phyloP scores from a whole-genome alignment of 2,113 vertebrate genomes.

The Dicrurus megarhynchus region DNA sequence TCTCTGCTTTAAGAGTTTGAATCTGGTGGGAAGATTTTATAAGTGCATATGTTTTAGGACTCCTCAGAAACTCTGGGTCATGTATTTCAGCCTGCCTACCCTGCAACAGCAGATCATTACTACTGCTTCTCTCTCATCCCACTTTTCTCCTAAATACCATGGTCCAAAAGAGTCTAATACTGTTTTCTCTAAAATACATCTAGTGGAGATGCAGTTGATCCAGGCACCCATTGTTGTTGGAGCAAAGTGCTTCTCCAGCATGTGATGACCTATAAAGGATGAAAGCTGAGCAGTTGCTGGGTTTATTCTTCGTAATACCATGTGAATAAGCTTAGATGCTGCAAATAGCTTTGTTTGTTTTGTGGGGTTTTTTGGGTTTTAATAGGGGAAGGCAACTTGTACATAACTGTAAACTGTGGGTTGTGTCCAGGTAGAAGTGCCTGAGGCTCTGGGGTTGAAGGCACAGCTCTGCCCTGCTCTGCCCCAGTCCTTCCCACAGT shows the following conservation, averaged over 20 bases:
- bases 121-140: not conserved
- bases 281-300: not conserved
- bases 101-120: not conserved
- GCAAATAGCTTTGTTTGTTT: not conserved
- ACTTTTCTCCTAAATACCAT: not conserved
- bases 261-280: not conserved
- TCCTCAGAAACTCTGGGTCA: not conserved
- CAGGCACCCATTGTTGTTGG: not conserved
- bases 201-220: not conserved
- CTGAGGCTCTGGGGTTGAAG: not conserved
- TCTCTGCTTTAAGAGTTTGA: not conserved
- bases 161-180: not conserved
- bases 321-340: not conserved
- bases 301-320: not conserved
- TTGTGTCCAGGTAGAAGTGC: not conserved
- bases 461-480: not conserved
- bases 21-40: not conserved
- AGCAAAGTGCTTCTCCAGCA: not conserved
- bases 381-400: not conserved
- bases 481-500: fast-evolving
- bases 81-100: not conserved
- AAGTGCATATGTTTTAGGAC: not conserved
- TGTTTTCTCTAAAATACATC: not conserved
- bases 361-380: too few relatives aligned
- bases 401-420: not conserved